phyloP scores from a whole-genome alignment of 2,113 vertebrate species.

The Ranitomeya variabilis region DNA sequence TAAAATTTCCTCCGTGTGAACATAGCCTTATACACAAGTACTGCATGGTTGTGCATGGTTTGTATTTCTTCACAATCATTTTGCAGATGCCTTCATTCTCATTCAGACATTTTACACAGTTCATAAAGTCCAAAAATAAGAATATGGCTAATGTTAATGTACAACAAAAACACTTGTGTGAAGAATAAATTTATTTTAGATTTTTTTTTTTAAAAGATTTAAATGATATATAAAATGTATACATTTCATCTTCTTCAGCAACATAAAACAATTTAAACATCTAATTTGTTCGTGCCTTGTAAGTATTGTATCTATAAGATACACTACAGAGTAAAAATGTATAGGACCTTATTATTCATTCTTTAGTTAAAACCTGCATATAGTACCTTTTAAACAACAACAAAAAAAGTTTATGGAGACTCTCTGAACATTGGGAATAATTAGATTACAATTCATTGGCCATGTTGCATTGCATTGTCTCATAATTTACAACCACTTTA shows the following conservation, averaged over 20 bases:
- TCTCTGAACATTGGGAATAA: constrained; percentile 73
- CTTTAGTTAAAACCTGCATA: constrained; percentile 78
- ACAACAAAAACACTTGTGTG: neutral
- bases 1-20: too few relatives aligned
- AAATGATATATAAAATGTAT: constrained; percentile 96
- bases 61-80: too few relatives aligned
- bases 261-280: constrained; percentile 91
- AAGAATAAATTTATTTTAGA: constrained; percentile 86
- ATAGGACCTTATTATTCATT: constrained; percentile 73
- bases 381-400: constrained; percentile 80
- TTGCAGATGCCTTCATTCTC: too few relatives aligned
- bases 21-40: too few relatives aligned
- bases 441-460: constrained; percentile 84
- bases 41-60: too few relatives aligned
- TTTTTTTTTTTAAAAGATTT: constrained; percentile 90
- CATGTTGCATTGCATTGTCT: constrained; percentile 97
- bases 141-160: neutral
- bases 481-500: constrained; percentile 79
- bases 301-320: constrained; percentile 97
- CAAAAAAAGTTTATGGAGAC: constrained; percentile 60
- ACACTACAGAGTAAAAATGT: constrained; percentile 86
- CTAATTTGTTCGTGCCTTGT: constrained; percentile 83
- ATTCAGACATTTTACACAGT: too few relatives aligned
- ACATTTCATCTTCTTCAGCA: constrained; percentile 81
- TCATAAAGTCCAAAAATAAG: too few relatives aligned